Evolutionary conservation across 2,888 invertebrate species (phyloP).

Genomic region (Fragum fragum): DNA sequence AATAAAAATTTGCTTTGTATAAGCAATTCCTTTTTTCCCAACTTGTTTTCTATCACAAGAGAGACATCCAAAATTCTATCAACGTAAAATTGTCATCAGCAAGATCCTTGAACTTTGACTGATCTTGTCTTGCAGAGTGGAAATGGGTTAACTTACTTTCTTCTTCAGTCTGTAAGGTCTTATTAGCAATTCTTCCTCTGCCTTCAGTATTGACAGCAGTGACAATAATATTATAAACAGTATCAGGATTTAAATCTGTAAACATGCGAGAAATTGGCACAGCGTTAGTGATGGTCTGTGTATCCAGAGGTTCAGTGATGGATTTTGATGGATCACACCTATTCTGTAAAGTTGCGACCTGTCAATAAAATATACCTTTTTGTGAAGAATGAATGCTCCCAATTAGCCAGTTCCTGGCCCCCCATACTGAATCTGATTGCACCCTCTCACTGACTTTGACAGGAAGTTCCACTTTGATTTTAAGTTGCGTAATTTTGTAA

Average conservation of each 20-base stretch:
- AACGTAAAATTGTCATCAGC: too few relatives aligned
- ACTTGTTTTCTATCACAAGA: too few relatives aligned
- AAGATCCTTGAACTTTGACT: too few relatives aligned
- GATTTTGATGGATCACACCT: constrained; percentile 12
- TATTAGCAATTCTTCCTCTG: constrained; percentile 26
- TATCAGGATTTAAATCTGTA: constrained; percentile 23
- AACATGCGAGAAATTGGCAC: too few relatives aligned
- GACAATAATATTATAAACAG: constrained; percentile 31
- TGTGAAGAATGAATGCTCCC: background rate
- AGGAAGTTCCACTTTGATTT: too few relatives aligned
- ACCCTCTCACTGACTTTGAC: too few relatives aligned
- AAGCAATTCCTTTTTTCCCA: too few relatives aligned
- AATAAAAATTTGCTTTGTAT: too few relatives aligned
- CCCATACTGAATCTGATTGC: too few relatives aligned
- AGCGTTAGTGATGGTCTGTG: background rate
- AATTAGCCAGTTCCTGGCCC: background rate
- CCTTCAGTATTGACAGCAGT: constrained; percentile 49
- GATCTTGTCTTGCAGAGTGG: too few relatives aligned
- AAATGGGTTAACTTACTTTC: constrained; percentile 40
- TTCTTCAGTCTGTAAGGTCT: constrained; percentile 26
- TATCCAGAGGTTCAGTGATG: background rate
- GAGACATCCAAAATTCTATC: too few relatives aligned
- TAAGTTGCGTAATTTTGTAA: too few relatives aligned
- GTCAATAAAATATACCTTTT: background rate
- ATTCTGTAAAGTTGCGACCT: constrained; percentile 16